phyloP scores from a whole-genome alignment of 2,113 vertebrate species.

The Todiramphus saurophagus region DNA sequence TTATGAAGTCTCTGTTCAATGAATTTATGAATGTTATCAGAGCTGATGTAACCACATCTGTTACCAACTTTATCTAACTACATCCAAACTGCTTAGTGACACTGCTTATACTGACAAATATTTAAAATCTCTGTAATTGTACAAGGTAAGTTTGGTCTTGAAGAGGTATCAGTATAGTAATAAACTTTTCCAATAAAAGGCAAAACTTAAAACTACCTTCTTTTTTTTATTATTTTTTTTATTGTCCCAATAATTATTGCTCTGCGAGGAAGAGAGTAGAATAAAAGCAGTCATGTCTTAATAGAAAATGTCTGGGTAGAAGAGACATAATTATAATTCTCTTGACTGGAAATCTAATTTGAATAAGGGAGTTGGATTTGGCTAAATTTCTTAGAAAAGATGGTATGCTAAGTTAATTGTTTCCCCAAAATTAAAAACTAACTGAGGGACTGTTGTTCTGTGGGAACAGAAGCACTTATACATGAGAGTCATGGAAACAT shows the following conservation, averaged over 20 bases:
- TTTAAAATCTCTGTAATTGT: background rate
- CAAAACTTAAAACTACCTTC: background rate
- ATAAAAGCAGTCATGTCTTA: slow-evolving; percentile 12
- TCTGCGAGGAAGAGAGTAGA: slow-evolving; percentile 16
- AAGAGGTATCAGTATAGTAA: background rate
- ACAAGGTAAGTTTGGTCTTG: background rate
- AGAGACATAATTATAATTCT: slow-evolving; percentile 46
- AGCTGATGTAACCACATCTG: slow-evolving; percentile 17
- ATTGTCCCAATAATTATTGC: background rate
- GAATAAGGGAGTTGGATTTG: slow-evolving; percentile 40
- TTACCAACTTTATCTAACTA: background rate
- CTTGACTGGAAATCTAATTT: slow-evolving; percentile 41
- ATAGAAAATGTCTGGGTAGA: slow-evolving; percentile 50
- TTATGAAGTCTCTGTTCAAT: slow-evolving; percentile 26
- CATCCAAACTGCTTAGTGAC: background rate
- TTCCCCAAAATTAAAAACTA: slow-evolving; percentile 18
- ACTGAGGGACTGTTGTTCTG: background rate
- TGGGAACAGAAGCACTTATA: background rate
- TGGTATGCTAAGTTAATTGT: slow-evolving; percentile 26
- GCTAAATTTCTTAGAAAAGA: slow-evolving; percentile 38
- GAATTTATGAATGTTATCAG: slow-evolving; percentile 18
- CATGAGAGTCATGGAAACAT: background rate
- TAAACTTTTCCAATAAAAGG: background rate
- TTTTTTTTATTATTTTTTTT: background rate
- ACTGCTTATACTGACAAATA: background rate